phyloP scores from a whole-genome alignment of 2,888 invertebrate genomes.

The Pandemis cinnamomeana region DNA sequence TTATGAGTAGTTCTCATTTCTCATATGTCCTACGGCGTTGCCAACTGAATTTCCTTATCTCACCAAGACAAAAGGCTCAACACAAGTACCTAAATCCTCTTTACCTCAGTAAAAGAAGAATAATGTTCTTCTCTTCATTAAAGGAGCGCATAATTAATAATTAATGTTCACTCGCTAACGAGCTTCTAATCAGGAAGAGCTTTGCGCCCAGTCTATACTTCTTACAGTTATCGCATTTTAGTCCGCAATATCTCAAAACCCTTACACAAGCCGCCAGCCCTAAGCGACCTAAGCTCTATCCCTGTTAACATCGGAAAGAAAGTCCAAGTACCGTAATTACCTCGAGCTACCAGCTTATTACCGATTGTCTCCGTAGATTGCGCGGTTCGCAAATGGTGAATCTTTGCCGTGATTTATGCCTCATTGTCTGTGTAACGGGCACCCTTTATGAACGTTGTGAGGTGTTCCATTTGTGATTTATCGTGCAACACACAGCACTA shows the following conservation, averaged over 20 bases:
- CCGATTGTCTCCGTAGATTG: constrained; percentile 46
- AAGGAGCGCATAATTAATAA: neutral
- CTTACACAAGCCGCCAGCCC: constrained; percentile 3
- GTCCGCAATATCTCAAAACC: neutral
- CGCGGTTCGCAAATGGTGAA: constrained; percentile 31
- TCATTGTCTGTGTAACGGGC: constrained; percentile 44
- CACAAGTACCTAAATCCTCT: neutral
- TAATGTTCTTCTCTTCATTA: neutral
- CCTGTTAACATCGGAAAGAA: constrained; percentile 37
- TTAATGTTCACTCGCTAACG: neutral
- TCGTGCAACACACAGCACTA: constrained; percentile 7
- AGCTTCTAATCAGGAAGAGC: constrained; percentile 13
- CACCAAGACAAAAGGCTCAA: neutral
- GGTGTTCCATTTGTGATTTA: constrained; percentile 37
- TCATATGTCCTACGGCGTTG: neutral
- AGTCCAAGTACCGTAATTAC: constrained; percentile 42
- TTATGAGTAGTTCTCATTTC: constrained; percentile 7
- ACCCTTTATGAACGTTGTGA: constrained; percentile 28
- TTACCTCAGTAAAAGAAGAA: neutral
- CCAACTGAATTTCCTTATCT: constrained; percentile 3
- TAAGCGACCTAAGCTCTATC: constrained; percentile 18
- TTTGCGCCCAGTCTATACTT: neutral
- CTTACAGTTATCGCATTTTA: neutral
- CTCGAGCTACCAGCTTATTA: constrained; percentile 43
- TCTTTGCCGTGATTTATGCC: constrained; percentile 44